Conservation (phyloP, 2,797 vertebrate genomes). For the Eulemur albifrons region DNA sequence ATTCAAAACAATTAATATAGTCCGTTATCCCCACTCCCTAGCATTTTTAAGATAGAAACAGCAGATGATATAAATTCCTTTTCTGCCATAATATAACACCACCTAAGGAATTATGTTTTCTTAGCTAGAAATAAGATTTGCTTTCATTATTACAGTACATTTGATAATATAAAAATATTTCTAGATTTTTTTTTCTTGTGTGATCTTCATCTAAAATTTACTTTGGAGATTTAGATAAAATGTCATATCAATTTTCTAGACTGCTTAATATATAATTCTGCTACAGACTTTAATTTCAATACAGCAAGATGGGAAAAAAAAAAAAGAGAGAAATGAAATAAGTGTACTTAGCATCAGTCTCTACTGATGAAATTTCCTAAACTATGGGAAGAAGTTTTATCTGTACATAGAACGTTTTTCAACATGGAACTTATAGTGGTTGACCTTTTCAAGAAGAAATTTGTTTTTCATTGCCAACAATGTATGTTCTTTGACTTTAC, state of each 20-base stretch:
- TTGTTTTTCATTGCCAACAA: not conserved
- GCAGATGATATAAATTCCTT: not conserved
- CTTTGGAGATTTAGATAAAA: slow-evolving; percentile 65
- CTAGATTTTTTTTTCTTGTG: not conserved
- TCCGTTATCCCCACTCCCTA: not conserved
- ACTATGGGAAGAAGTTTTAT: not conserved
- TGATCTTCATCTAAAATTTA: slow-evolving; percentile 58
- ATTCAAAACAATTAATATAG: not conserved
- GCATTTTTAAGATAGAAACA: not conserved
- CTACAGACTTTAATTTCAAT: slow-evolving; percentile 6
- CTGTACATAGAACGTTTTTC: not conserved
- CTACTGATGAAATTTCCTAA: not conserved
- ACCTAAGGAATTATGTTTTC: slow-evolving; percentile 32
- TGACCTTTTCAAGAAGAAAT: not conserved
- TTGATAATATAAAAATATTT: slow-evolving; percentile 21
- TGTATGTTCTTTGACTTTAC: not conserved
- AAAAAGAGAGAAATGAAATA: not conserved
- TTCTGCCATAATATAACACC: not conserved
- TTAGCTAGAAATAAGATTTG: slow-evolving; percentile 45
- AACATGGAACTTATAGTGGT: fast-evolving
- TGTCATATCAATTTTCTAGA: slow-evolving; percentile 58
- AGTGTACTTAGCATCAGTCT: not conserved
- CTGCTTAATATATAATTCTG: slow-evolving; percentile 39
- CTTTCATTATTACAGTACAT: slow-evolving; percentile 19
- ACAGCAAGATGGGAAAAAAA: not conserved